These are phyloP conservation scores for Glomeris marginata DNA, from an alignment of 2,888 invertebrate species.

Conservation along the genomic window DNA sequence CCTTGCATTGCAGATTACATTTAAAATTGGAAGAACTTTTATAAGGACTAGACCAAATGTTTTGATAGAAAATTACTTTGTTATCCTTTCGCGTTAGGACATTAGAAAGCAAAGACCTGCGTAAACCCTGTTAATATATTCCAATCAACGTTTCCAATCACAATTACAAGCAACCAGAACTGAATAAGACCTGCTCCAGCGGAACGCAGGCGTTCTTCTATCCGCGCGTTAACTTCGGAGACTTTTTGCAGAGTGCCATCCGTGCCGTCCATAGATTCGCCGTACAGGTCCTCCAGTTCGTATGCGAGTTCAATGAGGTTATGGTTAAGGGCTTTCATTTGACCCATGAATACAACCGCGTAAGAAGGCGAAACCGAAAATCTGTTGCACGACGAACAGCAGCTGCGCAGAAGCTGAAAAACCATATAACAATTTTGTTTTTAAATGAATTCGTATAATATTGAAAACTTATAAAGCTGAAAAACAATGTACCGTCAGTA, in stretches of 20 bases:
- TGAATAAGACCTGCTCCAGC: too few species aligned
- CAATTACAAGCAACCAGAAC: too few species aligned
- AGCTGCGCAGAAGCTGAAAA: slow-evolving; percentile 31
- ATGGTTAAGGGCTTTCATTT: slow-evolving; percentile 12
- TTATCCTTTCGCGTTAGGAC: too few species aligned
- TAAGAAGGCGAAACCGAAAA: slow-evolving; percentile 22
- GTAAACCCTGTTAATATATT: too few species aligned
- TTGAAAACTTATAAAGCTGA: slow-evolving; percentile 1
- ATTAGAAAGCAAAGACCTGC: too few species aligned
- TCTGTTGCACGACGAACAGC: slow-evolving; percentile 34
- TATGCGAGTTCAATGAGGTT: neutral
- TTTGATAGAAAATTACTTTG: too few species aligned
- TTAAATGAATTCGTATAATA: slow-evolving; percentile 9
- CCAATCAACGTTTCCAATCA: too few species aligned
- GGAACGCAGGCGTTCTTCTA: too few species aligned
- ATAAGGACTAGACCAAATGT: too few species aligned
- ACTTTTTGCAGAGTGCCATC: neutral
- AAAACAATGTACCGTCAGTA: slow-evolving; percentile 40
- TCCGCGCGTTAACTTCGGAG: too few species aligned
- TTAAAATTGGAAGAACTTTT: too few species aligned
- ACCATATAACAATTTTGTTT: neutral
- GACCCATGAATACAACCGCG: slow-evolving; percentile 39
- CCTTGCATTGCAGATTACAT: too few species aligned
- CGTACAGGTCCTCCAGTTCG: neutral
- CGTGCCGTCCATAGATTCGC: neutral